Evolutionary conservation across 2,113 vertebrate species (phyloP), one percentile per base, ranked within the genome.

Genomic region (Periophthalmodon schlosseri): DNA sequence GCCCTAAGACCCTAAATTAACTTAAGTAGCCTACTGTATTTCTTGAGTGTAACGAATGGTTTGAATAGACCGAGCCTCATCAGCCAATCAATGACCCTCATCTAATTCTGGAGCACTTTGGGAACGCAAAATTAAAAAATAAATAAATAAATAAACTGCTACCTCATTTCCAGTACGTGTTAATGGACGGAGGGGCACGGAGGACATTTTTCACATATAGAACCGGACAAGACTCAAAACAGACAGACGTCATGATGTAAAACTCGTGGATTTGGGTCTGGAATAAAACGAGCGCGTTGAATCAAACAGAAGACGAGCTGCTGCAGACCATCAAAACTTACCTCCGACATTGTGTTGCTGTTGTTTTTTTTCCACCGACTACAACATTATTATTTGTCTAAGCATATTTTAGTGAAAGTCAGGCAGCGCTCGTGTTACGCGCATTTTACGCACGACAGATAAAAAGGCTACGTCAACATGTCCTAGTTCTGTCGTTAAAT

Each of bases 191-290:
- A 23, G 60, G 13, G 6, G 15, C 8, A 65, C 4, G 63, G 70
- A 33, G 56, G 66, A 14, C 65, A 52, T 24, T 57, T 83, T 68
- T 73, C 28, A 20, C 68, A 69, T 50, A 1, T 21, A 64, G 54
- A 67, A 21, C 39, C 65, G 54, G 60, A 80, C 77, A 73, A 71
- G 84, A 81, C 52, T 81, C 76, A 65, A 36, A 68, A 39, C 75
- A 75, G 75, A 76, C n/a, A n/a, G n/a, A n/a, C 52, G 70, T 14
- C 12, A 66, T 74, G 33, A 84, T 73, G 68, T 39, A 66, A 79
- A 83, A 56, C 77, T 52, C 63, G 16, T 21, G 47, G 39, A 3
- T 34, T 57, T 52, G 54, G 47, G 72, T 52, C 65, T 65, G 36
- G 47, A 18, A 23, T 74, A 18, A 70, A 70, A 67, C 44, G 54